These are phyloP conservation scores for Zaprionus nigranus DNA, from an alignment of 1,140 invertebrate genomes.

Conservation along the genomic window DNA sequence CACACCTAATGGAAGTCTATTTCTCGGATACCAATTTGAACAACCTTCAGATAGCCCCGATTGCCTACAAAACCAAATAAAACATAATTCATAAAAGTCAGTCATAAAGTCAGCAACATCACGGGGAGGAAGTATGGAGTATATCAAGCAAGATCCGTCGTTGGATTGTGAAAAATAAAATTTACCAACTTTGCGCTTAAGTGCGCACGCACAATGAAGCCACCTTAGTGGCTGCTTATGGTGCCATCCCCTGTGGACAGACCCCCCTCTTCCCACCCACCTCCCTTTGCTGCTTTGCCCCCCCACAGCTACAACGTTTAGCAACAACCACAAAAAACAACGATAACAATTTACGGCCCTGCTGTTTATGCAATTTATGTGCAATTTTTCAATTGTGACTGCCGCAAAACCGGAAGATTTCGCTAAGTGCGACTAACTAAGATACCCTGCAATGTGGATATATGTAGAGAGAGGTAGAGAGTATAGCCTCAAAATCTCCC, in stretches of 20 bases:
- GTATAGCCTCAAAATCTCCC: too few species aligned
- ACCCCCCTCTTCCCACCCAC: not conserved
- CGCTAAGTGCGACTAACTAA: slow-evolving; percentile 32
- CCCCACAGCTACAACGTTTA: slow-evolving; percentile 4
- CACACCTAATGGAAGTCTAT: slow-evolving; percentile 26
- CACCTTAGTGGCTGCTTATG: slow-evolving; percentile 22
- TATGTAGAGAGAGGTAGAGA: too few species aligned
- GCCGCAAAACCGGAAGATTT: slow-evolving; percentile 62
- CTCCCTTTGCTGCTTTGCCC: not conserved
- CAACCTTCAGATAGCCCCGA: slow-evolving; percentile 19
- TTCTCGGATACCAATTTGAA: not conserved
- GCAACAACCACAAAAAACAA: not conserved
- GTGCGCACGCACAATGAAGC: slow-evolving; percentile 73
- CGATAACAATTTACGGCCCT: slow-evolving; percentile 56
- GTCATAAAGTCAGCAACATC: slow-evolving; percentile 22
- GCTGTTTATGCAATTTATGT: slow-evolving; percentile 75
- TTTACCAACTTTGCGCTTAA: slow-evolving; percentile 72
- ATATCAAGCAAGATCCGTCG: slow-evolving; percentile 27
- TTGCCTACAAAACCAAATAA: slow-evolving; percentile 7
- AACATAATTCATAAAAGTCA: slow-evolving; percentile 42
- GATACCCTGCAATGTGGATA: slow-evolving; percentile 8
- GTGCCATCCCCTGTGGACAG: not conserved
- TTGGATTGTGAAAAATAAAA: slow-evolving; percentile 28
- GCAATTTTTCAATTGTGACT: slow-evolving; percentile 75
- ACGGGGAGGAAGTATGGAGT: not conserved